phyloP scores from a whole-genome alignment of 1,140 invertebrate genomes.

The Orchesella cincta region DNA sequence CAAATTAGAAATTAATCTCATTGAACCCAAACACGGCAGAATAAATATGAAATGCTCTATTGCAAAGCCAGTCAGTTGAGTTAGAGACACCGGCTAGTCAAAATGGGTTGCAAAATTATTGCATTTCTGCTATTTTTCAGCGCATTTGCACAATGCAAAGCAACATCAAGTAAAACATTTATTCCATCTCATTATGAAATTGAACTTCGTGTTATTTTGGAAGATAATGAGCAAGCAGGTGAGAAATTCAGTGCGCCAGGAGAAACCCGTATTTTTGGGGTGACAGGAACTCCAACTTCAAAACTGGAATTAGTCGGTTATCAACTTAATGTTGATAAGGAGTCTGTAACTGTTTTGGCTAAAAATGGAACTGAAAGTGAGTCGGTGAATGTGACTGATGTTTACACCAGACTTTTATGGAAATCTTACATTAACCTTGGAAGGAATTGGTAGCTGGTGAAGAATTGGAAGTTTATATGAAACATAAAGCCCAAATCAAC shows the following conservation, averaged over 20 bases:
- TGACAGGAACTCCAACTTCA: not conserved
- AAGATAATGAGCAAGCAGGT: not conserved
- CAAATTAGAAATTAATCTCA: too few relatives aligned
- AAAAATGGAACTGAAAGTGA: too few relatives aligned
- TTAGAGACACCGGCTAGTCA: too few relatives aligned
- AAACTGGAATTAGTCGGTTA: not conserved
- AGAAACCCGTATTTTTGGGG: not conserved
- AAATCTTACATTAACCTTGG: too few relatives aligned
- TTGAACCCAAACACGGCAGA: too few relatives aligned
- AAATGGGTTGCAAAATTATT: too few relatives aligned
- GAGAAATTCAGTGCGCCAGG: not conserved
- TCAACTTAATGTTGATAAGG: not conserved
- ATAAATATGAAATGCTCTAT: too few relatives aligned
- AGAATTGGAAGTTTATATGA: not conserved
- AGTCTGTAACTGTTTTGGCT: not conserved
- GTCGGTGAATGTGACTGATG: too few relatives aligned
- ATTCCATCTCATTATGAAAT: constrained; percentile 12
- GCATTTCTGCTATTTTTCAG: too few relatives aligned
- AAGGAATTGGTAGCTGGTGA: not conserved
- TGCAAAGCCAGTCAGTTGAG: too few relatives aligned
- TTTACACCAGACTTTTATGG: not conserved
- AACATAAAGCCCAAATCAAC: not conserved
- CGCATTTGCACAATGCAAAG: too few relatives aligned
- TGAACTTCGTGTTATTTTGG: not conserved
- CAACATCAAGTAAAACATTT: constrained; percentile 15